Base-by-base conservation (phyloP, 2,888 invertebrate genomes). In the Dione juno region DNA sequence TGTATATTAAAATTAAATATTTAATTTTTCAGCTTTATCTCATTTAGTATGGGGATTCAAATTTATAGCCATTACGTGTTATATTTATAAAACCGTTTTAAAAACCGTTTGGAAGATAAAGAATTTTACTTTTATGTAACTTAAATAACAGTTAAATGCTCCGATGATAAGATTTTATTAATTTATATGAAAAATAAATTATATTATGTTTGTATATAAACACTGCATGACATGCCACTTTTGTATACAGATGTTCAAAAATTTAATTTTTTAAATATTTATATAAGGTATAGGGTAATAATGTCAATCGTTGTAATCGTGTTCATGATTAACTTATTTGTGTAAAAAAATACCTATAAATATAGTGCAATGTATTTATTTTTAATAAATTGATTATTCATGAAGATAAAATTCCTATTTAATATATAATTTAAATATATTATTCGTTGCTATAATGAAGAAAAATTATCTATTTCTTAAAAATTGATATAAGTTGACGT, bases 401-500 rank as follows among this genome's bases (percentile, higher is more conserved):
- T 58, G 66, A 72, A 66, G 64, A 68, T 68, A 70, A 68, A 67
- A 70, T 63, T 70, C 63, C 41, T 67, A 69, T 64, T 69, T 64
- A 61, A 35, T 8, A 21, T 11, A 50, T 21, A 40, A 48, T 40
- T 63, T 54, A 48, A 40, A 66, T 70, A 71, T 69, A 72, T 53
- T 68, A 59, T 77, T 76, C 72, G 72, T 71, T 74, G 74, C 73
- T 73, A 76, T 64, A 69, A 68, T 68, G 72, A 74, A 70, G 76
- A 74, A 74, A 74, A 14, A 45, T 69, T 66, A 37, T 67, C 65
- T 73, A 75, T 74, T 71, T 28, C 5, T 71, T 59, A 73, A 70
- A 74, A 72, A 54, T 71, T 61, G 67, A 76, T 75, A 67, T 69
- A 78, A 77, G 75, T 73, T 76, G 76, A 74, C 77, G 75, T 70